phyloP scores from a whole-genome alignment of 2,113 vertebrate genomes.

The Sphyrna mokarran region DNA sequence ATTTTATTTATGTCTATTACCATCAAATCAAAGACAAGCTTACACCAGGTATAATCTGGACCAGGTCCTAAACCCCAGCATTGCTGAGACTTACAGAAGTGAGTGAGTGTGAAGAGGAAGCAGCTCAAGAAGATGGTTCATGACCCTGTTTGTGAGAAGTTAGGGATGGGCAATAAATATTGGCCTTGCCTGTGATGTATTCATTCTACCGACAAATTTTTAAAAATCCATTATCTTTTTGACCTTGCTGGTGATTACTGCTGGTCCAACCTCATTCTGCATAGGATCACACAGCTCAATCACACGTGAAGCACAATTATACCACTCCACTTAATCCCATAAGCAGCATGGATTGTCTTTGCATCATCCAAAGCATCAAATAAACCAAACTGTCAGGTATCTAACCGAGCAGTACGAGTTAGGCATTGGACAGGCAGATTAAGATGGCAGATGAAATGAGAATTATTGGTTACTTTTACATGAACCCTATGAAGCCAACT shows the following conservation, averaged over 20 bases:
- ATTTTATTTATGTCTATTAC: background rate
- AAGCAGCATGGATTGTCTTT: no score
- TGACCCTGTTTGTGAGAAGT: background rate
- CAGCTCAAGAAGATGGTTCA: no score
- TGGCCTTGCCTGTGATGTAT: background rate
- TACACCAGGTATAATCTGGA: background rate
- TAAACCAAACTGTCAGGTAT: no score
- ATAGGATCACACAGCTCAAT: background rate
- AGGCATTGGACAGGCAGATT: no score
- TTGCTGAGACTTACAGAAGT: background rate
- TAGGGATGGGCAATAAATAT: background rate
- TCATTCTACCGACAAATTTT: background rate
- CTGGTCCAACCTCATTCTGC: background rate
- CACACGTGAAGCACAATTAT: no score
- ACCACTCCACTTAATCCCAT: no score
- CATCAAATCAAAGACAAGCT: background rate
- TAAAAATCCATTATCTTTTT: background rate
- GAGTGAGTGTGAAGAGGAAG: background rate
- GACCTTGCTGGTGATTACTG: background rate
- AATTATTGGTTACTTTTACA: no score
- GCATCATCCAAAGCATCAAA: no score
- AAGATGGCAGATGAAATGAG: no score
- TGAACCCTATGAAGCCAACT: no score
- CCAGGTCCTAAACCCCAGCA: background rate
- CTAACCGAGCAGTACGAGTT: no score